Evolutionary conservation across 2,888 invertebrate genomes (phyloP).

Genomic region (Erebia epiphron): DNA sequence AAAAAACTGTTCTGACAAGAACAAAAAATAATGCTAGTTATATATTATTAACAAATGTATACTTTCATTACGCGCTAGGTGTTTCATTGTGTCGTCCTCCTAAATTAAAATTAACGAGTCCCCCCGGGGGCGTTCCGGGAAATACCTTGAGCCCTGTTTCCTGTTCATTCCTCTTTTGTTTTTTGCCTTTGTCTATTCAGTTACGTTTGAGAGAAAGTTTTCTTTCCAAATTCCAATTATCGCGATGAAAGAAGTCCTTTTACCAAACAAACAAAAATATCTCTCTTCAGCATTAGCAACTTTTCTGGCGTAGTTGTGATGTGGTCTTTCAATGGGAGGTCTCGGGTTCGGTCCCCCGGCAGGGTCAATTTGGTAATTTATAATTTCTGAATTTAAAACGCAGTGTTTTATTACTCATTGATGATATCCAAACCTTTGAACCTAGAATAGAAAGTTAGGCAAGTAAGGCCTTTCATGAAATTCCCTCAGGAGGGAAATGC

Average conservation of each 20-base stretch:
- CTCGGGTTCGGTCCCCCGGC: too few relatives aligned
- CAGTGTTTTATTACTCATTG: too few relatives aligned
- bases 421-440: too few relatives aligned
- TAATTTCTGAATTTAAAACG: too few relatives aligned
- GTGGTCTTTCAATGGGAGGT: too few relatives aligned
- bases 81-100: slow-evolving; percentile 11
- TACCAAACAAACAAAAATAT: not conserved
- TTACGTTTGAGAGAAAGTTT: not conserved
- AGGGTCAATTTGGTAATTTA: too few relatives aligned
- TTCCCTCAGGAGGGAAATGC: too few relatives aligned
- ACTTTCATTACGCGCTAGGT: slow-evolving; percentile 11
- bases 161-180: slow-evolving; percentile 4
- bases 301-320: too few relatives aligned
- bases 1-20: not conserved
- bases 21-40: not conserved
- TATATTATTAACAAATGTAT: slow-evolving; percentile 10
- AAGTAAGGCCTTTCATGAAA: too few relatives aligned
- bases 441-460: too few relatives aligned
- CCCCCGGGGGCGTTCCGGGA: not conserved
- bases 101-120: slow-evolving; percentile 22
- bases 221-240: not conserved
- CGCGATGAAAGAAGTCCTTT: not conserved
- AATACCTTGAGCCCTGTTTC: slow-evolving; percentile 8
- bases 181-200: not conserved
- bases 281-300: too few relatives aligned